Evolutionary conservation across 2,797 vertebrate genomes (phyloP).

Genomic region (Anas bahamensis): DNA sequence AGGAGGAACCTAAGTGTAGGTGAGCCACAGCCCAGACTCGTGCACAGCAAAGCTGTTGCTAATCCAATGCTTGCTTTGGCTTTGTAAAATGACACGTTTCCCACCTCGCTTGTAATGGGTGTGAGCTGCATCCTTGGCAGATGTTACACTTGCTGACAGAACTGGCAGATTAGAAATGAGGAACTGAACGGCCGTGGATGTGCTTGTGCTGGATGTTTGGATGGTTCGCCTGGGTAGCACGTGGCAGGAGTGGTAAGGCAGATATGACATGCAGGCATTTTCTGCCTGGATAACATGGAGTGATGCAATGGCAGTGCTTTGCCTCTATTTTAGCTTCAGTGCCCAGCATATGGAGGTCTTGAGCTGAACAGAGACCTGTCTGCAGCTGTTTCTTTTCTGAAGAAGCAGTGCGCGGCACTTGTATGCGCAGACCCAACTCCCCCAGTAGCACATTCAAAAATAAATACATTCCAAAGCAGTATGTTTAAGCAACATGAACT

Average conservation of each 20-base stretch:
- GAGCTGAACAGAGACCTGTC: neutral
- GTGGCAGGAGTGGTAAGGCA: neutral
- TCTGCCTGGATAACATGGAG: neutral
- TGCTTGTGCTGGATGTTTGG: neutral
- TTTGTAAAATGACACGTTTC: neutral
- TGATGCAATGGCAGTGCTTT: neutral
- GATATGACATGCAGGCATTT: neutral
- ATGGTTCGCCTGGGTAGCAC: neutral
- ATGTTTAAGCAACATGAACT: neutral
- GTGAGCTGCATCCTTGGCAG: neutral
- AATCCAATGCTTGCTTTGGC: neutral
- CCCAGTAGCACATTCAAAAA: neutral
- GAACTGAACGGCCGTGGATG: neutral
- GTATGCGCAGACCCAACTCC: neutral
- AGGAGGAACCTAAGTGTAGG: neutral
- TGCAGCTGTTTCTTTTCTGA: neutral
- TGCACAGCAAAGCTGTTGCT: neutral
- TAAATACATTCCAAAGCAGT: neutral
- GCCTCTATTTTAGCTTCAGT: neutral
- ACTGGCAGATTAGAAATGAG: neutral
- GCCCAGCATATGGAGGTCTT: neutral
- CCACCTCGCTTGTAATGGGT: neutral
- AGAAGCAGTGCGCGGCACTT: neutral
- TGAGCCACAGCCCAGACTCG: neutral
- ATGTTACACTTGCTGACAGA: neutral